A percentile compares a stretch with the other conserved stretches of the same genome.
These are phyloP conservation scores for Brachionichthys hirsutus DNA, from an alignment of 2,113 vertebrate species.

Conservation along the genomic window DNA sequence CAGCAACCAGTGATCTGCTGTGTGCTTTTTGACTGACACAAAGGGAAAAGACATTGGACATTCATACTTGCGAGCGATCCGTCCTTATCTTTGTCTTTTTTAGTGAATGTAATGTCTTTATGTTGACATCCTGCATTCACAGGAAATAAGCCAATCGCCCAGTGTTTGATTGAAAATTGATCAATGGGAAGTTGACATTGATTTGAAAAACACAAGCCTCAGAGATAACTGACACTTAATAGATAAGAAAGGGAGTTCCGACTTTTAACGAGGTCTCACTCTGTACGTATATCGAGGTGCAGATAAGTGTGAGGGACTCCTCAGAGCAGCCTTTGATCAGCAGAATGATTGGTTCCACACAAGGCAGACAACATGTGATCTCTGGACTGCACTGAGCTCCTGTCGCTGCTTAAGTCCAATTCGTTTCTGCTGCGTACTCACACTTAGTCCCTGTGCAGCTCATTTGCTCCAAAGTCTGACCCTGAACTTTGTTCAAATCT, in stretches of 20 bases:
- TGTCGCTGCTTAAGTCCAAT: conserved; percentile 62
- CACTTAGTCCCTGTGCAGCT: conserved; percentile 44
- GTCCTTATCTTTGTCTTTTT: background rate
- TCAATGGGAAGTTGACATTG: background rate
- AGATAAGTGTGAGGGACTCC: conserved; percentile 42
- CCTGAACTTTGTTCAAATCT: conserved; percentile 37
- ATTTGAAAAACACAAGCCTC: background rate
- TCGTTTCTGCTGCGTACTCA: conserved; percentile 58
- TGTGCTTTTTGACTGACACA: no score
- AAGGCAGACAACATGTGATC: conserved; percentile 66
- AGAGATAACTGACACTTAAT: background rate
- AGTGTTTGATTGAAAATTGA: background rate
- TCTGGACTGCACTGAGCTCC: conserved; percentile 53
- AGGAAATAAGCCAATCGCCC: background rate
- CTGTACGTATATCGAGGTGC: conserved; percentile 2
- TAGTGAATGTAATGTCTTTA: background rate
- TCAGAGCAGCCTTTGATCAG: conserved; percentile 53
- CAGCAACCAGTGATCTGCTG: no score
- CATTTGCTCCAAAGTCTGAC: conserved; percentile 13
- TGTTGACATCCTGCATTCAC: background rate
- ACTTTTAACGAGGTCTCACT: background rate
- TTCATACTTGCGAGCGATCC: no score
- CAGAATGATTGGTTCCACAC: conserved; percentile 62
- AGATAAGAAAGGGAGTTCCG: background rate
- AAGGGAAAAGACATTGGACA: background rate